phyloP scores from a whole-genome alignment of 2,113 vertebrate species.

The Tupaia tana region DNA sequence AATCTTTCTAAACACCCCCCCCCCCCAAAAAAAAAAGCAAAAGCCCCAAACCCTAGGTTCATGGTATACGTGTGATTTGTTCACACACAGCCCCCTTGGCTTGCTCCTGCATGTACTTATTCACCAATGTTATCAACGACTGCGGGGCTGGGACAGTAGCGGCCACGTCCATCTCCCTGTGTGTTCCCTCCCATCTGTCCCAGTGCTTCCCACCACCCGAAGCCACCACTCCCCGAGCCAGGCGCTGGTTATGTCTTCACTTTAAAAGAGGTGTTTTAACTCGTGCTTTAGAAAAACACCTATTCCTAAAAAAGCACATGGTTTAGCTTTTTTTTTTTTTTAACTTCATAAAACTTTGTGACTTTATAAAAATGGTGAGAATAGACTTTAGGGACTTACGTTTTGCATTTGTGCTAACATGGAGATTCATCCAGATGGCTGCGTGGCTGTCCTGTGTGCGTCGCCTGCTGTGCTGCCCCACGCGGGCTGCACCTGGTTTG shows the following conservation, averaged over 20 bases:
- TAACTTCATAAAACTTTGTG: neutral
- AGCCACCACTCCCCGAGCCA: neutral
- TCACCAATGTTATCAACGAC: neutral
- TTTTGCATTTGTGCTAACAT: neutral
- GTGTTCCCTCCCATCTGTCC: neutral
- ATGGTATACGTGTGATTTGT: neutral
- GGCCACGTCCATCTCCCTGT: neutral
- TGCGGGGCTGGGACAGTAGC: neutral
- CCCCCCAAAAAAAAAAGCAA: too few relatives aligned
- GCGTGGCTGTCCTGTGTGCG: neutral
- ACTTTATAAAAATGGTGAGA: neutral
- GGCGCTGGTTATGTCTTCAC: neutral
- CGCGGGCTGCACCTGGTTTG: neutral
- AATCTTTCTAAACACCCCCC: too few relatives aligned
- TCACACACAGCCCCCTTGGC: neutral
- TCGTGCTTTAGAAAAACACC: neutral
- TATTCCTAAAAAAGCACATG: neutral
- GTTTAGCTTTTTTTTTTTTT: neutral
- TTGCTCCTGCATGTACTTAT: neutral
- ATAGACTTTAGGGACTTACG: neutral
- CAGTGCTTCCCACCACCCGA: neutral
- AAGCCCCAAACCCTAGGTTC: neutral
- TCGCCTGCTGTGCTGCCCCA: too few relatives aligned
- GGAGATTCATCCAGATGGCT: neutral
- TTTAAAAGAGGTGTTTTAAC: neutral